Percentiles rank a stretch among this genome's conserved stretches.
Evolutionary conservation across 1,140 invertebrate species (phyloP).

Genomic region (Samia ricini): DNA sequence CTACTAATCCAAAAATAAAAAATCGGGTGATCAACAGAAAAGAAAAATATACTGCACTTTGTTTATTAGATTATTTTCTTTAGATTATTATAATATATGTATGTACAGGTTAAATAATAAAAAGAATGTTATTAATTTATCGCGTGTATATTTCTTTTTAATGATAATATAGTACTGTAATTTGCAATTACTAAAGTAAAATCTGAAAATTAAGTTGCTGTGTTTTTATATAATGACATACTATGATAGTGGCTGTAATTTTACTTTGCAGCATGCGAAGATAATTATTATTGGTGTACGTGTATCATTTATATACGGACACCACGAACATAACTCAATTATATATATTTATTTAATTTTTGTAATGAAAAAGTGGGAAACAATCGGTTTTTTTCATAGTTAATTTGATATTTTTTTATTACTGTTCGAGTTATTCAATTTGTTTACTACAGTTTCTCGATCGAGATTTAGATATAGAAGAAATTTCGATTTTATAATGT

Average conservation of each 20-base stretch:
- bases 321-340: not conserved
- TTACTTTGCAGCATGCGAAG: not conserved
- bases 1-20: too few species aligned
- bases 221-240: not conserved
- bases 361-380: not conserved
- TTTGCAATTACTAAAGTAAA: not conserved
- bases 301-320: not conserved
- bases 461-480: too few species aligned
- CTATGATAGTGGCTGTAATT: not conserved
- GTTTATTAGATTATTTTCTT: too few species aligned
- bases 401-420: not conserved
- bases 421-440: too few species aligned
- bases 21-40: too few species aligned
- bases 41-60: too few species aligned
- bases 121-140: too few species aligned
- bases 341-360: not conserved
- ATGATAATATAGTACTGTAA: not conserved
- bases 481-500: not conserved
- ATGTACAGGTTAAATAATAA: too few species aligned
- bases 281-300: not conserved
- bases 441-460: not conserved
- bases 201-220: not conserved
- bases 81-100: too few species aligned
- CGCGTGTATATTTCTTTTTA: not conserved
- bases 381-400: not conserved